Conservation (phyloP, 2,113 vertebrate genomes). For the Orcinus orca region DNA sequence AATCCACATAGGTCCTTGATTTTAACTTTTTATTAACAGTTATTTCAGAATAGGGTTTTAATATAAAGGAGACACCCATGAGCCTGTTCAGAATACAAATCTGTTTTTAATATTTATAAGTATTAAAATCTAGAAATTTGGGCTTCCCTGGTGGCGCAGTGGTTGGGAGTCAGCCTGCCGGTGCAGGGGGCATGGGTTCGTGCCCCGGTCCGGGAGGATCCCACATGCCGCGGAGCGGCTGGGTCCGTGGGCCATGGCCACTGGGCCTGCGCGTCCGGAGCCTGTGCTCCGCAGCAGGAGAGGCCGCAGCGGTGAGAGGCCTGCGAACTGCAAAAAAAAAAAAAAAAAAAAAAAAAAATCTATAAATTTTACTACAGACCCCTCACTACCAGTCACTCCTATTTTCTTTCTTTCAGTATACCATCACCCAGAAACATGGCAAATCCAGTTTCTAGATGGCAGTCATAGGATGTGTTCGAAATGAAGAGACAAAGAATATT, state of each 20-base stretch:
- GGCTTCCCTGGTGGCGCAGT: too few relatives aligned
- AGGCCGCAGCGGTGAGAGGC: too few relatives aligned
- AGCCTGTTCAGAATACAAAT: conserved; percentile 39
- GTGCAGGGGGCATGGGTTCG: too few relatives aligned
- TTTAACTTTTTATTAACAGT: conserved; percentile 39
- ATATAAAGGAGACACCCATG: conserved; percentile 7
- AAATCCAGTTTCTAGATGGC: conserved; percentile 20
- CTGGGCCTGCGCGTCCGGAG: too few relatives aligned
- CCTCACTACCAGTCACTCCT: background rate
- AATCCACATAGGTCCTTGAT: background rate
- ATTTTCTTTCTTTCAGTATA: background rate
- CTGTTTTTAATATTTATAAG: conserved; percentile 42
- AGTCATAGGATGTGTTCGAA: conserved; percentile 1
- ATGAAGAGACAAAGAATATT: background rate
- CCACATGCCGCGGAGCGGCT: too few relatives aligned
- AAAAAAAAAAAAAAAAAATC: too few relatives aligned
- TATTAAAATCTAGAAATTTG: conserved; percentile 24
- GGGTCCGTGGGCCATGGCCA: too few relatives aligned
- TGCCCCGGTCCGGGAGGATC: too few relatives aligned
- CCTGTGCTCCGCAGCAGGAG: too few relatives aligned
- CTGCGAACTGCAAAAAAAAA: too few relatives aligned
- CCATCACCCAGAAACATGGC: background rate
- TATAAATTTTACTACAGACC: background rate
- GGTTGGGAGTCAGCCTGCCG: too few relatives aligned
- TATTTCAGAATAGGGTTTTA: conserved; percentile 47